Conservation (phyloP, 2,888 invertebrate genomes). For the Onthophagus sagittarius region DNA sequence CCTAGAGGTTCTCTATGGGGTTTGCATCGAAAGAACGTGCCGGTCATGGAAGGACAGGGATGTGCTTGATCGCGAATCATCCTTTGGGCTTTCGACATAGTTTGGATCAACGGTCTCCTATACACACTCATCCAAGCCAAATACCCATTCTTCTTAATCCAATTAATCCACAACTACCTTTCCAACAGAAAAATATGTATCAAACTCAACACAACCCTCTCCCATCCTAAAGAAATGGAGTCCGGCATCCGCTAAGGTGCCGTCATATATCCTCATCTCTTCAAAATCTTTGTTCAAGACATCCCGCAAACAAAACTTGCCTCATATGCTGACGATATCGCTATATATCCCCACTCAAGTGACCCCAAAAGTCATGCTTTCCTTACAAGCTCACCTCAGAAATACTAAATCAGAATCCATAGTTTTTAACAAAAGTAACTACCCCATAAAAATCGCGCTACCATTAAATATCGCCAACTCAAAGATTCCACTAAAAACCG, state of each 20-base stretch:
- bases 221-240: neutral
- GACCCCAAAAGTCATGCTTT: neutral
- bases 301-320: neutral
- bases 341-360: neutral
- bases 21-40: too few species aligned
- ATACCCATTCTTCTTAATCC: constrained; percentile 25
- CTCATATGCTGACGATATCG: neutral
- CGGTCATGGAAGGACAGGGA: too few species aligned
- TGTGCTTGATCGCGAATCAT: too few species aligned
- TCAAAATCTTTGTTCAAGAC: neutral
- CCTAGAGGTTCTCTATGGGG: too few species aligned
- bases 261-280: neutral
- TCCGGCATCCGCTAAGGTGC: neutral
- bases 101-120: too few species aligned
- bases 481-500: too few species aligned
- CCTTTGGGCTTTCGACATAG: too few species aligned
- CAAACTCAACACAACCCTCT: too few species aligned
- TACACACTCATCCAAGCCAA: too few species aligned
- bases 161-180: neutral
- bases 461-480: too few species aligned
- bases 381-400: neutral
- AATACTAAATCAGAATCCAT: neutral
- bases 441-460: too few species aligned
- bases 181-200: constrained; percentile 5
- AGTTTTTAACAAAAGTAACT: too few species aligned